Base-by-base conservation (phyloP, 1,140 invertebrate genomes). In the Orchesella cincta region DNA sequence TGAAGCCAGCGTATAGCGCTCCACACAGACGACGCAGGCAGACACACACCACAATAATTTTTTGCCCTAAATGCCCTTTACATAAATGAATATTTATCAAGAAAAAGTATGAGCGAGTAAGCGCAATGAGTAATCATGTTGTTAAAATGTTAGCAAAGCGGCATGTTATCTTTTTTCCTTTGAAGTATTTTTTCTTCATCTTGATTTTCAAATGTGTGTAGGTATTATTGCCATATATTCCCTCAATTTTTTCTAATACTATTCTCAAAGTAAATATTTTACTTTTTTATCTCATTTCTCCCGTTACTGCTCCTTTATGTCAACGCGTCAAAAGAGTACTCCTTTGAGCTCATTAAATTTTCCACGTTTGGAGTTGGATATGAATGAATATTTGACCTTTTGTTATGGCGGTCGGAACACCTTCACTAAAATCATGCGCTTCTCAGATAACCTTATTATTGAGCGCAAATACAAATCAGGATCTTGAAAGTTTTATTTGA, bases 151-250 rank as follows among this genome's bases (percentile, higher is more conserved):
- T 57, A n/a, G 23, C 26, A 57, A 18, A 12, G 54, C 54, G 54
- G 54, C 54, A 57, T 18, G 54, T n/a, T 57, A 12, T n/a, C 26
- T 57, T n/a, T 57, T 5, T 57, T 57, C 8, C 54, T 57, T 57
- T 57, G 54, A 57, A n/a, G 54, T 57, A 26, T 57, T 57, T 57
- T 57, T 57, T 57, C n/a, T 57, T 23, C 26, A 23, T 57, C 54
- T 57, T n/a, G 23, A 26, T 57, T 57, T 57, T 57, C 39, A 12
- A 57, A 8, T 18, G 39, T 46, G 8, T 46, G 18, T 46, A 46
- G 5, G 5, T 46, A 5, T 8, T 46, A 46, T 8, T 46, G 39
- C 39, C 39, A 46, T 46, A 46, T 46, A 46, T 46, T 46, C 39
- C 39, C 18, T 46, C 18, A 46, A 5, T 46, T 46, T 46, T 46